Base-by-base conservation (phyloP, 2,113 vertebrate genomes). In the Anoplopoma fimbria region DNA sequence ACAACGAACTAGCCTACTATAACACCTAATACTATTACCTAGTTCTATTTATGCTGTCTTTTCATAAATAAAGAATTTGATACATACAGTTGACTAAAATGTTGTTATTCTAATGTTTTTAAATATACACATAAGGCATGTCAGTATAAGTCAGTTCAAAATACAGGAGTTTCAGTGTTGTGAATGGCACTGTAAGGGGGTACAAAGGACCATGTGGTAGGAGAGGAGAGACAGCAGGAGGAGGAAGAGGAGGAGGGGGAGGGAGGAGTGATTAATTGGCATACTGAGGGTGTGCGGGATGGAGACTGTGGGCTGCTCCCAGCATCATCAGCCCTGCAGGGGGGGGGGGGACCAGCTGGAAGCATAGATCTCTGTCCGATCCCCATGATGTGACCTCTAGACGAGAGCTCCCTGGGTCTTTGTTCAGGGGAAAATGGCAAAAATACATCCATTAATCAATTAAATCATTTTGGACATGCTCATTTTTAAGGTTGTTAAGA, bases 181-280 rank as follows among this genome's bases (percentile, higher is more conserved):
- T 70, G 42, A 70, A 69, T 75, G 79, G 53, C 45, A 36, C n/a
- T 58, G 9, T n/a, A 25, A n/a, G 25, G 15, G 15, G 55, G 27
- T 89, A 95, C 92, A 95, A 95, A 93, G 92, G 84, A 87, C 69
- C 88, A 91, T 88, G 90, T 91, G 88, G 84, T 38, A 4, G 36
- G 49, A 38, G 53, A 84, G 68, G 53, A 57, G 47, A 51, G 69
- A 14, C 19, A 76, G 73, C 76, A 71, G 49, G 72, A 72, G 55
- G 58, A 68, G 42, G 65, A 47, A n/a, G 55, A 51, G 19, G 29
- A 38, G 62, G 71, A 64, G 72, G 65, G 51, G 17, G n/a, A n/a
- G n/a, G 72, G 38, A 29, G 65, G 62, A 38, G 55, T 88, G 90
- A 89, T 82, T 82, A 82, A 92, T 88, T 90, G 81, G 68, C 62